phyloP scores from a whole-genome alignment of 2,888 invertebrate genomes.

The Euzophera pinguis region DNA sequence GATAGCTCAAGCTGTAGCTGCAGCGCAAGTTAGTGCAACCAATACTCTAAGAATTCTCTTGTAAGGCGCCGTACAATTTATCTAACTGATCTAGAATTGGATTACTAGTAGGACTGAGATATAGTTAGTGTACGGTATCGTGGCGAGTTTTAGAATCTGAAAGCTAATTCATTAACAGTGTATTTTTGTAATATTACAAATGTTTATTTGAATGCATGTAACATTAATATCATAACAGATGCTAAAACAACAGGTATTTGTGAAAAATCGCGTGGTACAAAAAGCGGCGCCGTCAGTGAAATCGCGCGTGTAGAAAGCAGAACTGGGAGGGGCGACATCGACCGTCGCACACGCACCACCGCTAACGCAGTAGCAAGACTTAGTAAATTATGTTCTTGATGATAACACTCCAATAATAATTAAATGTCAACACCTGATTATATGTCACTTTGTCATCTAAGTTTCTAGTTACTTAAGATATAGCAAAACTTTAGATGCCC shows the following conservation, averaged over 20 bases:
- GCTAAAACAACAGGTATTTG: slow-evolving; percentile 50
- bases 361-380: slow-evolving; percentile 39
- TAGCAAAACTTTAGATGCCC: no score
- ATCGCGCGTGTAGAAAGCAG: slow-evolving; percentile 79
- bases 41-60: slow-evolving; percentile 67
- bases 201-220: slow-evolving; percentile 21
- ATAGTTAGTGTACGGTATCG: no score
- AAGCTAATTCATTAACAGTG: no score
- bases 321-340: slow-evolving; percentile 60
- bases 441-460: no score
- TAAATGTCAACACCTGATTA: neutral
- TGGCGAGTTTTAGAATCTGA: no score
- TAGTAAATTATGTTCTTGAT: slow-evolving; percentile 23
- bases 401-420: neutral
- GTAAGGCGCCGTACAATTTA: slow-evolving; percentile 61
- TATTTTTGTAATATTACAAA: slow-evolving; percentile 19
- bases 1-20: slow-evolving; percentile 43
- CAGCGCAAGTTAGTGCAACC: slow-evolving; percentile 26
- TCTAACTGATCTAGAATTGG: no score
- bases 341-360: slow-evolving; percentile 47
- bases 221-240: slow-evolving; percentile 33
- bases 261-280: slow-evolving; percentile 63
- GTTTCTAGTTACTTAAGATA: no score
- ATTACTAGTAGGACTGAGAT: no score
- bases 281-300: slow-evolving; percentile 63